These are phyloP conservation scores for Rhincodon typus DNA, from an alignment of 2,797 vertebrate genomes.

Conservation along the genomic window DNA sequence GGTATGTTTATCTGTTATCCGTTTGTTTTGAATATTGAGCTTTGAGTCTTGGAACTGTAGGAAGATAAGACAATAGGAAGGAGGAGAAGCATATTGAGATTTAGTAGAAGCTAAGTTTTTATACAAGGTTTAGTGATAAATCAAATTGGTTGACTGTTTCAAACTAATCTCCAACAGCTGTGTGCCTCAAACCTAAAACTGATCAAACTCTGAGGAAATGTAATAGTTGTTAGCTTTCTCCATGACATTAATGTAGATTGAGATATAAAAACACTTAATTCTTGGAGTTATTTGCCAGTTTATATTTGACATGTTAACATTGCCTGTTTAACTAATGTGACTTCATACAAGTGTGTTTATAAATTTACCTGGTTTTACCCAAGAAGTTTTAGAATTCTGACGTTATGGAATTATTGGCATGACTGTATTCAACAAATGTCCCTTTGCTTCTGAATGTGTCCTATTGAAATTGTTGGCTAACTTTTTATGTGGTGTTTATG, in stretches of 20 bases:
- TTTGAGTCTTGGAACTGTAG: not conserved
- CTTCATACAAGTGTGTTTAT: not conserved
- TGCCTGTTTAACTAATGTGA: not conserved
- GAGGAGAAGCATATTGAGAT: not conserved
- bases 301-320: not conserved
- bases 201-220: not conserved
- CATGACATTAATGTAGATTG: not conserved
- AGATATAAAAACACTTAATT: not conserved
- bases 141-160: not conserved
- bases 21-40: not conserved
- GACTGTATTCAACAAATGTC: not conserved
- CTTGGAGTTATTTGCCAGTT: not conserved
- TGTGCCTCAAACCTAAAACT: not conserved
- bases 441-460: not conserved
- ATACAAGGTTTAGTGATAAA: not conserved
- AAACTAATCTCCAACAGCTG: not conserved
- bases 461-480: not conserved
- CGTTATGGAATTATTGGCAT: not conserved
- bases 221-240: not conserved
- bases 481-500: not conserved
- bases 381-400: not conserved
- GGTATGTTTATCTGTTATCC: not conserved
- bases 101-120: not conserved
- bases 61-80: not conserved
- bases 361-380: not conserved